phyloP scores from a whole-genome alignment of 92 coral and sea anemone genomes.

The Heliopora coerulea region DNA sequence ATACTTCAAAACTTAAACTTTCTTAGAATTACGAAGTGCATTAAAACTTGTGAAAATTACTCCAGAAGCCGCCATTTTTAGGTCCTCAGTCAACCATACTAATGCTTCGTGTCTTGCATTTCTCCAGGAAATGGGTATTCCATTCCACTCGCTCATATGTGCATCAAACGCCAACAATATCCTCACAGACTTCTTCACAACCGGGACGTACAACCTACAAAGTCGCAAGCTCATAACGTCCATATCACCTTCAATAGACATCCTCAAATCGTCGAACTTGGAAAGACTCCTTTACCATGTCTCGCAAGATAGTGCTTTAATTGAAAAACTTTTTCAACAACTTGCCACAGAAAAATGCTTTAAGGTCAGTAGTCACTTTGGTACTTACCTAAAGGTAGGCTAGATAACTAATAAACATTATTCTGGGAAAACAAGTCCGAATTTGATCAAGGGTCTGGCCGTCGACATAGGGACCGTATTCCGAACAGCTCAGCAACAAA shows the following conservation, averaged over 20 bases:
- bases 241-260: conserved; percentile 84
- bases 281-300: conserved; percentile 80
- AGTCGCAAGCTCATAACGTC: conserved; percentile 59
- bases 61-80: neutral
- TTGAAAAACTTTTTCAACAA: conserved; percentile 55
- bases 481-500: too few relatives aligned
- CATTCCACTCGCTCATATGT: conserved; percentile 67
- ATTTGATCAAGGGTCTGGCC: too few relatives aligned
- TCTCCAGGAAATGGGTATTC: conserved; percentile 84
- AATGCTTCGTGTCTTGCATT: neutral
- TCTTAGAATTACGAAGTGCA: too few relatives aligned
- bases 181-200: conserved; percentile 74
- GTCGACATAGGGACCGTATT: too few relatives aligned
- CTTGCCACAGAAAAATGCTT: conserved; percentile 62
- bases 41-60: too few relatives aligned
- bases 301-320: conserved; percentile 49
- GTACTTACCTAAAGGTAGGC: too few relatives aligned
- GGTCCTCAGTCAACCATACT: neutral
- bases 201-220: conserved; percentile 72
- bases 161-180: conserved; percentile 92
- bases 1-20: too few relatives aligned
- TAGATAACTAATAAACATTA: too few relatives aligned
- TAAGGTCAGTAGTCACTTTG: conserved; percentile 73
- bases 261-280: conserved; percentile 85
- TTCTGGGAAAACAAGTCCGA: too few relatives aligned